These are phyloP conservation scores for Calyptomena viridis DNA, from an alignment of 2,113 vertebrate genomes.

Conservation along the genomic window DNA sequence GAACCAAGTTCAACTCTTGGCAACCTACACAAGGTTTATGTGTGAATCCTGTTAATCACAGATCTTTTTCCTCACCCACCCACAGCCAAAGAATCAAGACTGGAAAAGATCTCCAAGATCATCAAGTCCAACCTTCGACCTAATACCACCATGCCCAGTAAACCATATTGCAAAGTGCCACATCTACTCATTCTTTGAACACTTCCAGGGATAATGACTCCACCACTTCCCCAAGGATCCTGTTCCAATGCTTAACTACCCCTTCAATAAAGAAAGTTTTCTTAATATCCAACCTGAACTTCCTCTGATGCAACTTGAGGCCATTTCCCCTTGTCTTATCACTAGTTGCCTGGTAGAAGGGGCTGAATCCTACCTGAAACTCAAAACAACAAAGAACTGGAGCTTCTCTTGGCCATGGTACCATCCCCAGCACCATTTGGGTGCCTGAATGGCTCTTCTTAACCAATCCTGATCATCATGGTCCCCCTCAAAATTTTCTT, in stretches of 20 bases:
- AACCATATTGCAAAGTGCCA: background rate
- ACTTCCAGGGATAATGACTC: background rate
- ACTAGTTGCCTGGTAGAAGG: background rate
- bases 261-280: background rate
- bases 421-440: background rate
- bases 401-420: background rate
- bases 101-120: background rate
- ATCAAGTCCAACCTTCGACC: background rate
- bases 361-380: background rate
- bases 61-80: background rate
- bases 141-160: background rate
- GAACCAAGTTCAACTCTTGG: background rate
- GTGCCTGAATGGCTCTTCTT: background rate
- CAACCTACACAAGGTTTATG: background rate
- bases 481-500: background rate
- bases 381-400: background rate
- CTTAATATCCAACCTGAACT: background rate
- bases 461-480: background rate
- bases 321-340: accelerated
- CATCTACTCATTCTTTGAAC: background rate
- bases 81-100: background rate
- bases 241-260: background rate
- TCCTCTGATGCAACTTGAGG: background rate
- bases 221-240: background rate
- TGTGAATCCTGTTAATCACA: background rate